phyloP scores from a whole-genome alignment of 2,888 invertebrate species.

The Holacanthella duospinosa region DNA sequence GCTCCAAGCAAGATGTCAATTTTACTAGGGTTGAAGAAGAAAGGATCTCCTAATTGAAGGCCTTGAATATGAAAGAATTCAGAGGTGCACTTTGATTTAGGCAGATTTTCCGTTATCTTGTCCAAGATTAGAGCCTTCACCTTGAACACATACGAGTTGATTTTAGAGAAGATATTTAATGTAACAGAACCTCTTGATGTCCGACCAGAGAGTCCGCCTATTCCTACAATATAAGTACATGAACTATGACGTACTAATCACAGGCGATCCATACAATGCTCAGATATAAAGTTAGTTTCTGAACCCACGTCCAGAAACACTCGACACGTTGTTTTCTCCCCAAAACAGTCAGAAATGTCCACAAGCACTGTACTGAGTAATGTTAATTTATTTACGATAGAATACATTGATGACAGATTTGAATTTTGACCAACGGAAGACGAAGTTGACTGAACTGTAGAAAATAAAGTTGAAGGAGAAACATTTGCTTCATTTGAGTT shows the following conservation, averaged over 20 bases:
- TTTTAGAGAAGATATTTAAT: neutral
- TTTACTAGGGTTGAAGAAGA: neutral
- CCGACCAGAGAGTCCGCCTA: neutral
- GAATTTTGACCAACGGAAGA: neutral
- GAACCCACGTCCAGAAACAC: conserved; percentile 10
- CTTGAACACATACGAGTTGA: neutral
- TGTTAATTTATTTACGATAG: too few species aligned
- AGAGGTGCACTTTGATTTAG: too few species aligned
- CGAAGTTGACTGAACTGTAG: neutral
- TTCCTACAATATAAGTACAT: neutral
- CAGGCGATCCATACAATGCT: neutral
- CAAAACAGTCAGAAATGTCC: neutral
- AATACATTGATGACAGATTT: neutral
- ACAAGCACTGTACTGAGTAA: conserved; percentile 8
- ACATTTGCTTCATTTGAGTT: neutral
- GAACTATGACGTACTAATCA: neutral
- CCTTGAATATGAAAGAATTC: neutral
- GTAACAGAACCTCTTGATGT: neutral
- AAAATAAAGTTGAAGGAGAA: neutral
- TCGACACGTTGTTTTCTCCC: neutral
- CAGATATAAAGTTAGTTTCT: conserved; percentile 5
- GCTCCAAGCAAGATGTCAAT: conserved; percentile 5
- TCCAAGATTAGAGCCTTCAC: neutral
- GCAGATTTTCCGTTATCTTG: neutral
- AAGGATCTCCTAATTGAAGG: neutral